Base-by-base conservation (phyloP, 2,888 invertebrate genomes). In the Eubasilissa splendida region DNA sequence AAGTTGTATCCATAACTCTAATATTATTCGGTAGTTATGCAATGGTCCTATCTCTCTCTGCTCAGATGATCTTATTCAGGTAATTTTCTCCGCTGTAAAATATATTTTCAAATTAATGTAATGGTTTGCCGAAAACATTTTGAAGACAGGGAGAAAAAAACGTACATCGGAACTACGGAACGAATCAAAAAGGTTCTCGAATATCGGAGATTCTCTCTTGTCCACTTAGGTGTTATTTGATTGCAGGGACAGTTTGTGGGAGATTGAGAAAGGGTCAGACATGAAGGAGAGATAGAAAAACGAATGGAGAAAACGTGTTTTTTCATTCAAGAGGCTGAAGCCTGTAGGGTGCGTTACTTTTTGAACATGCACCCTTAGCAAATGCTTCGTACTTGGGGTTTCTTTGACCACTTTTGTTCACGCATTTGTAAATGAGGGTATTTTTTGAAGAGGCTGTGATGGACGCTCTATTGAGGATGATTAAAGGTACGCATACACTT, bases 241-340 rank as follows among this genome's bases (percentile, higher is more conserved):
- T 82, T 80, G 76, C 66, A 76, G 58, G 65, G 76, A 66, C 12
- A 74, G 14, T 66, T 14, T 68, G 58, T 31, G 68, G 76, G 58
- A 74, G 60, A 12, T 50, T 31, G 42, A 14, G 63, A 53, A 52
- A 59, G 66, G 59, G 66, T 53, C 59, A 52, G 53, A 80, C 58
- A 33, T 7, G 42, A 59, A 31, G 56, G 76, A 71, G 60, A 80
- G 71, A 76, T 59, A 73, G 73, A 83, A 81, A 83, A 83, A 83
- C 80, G 83, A 83, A 83, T 83, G 83, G 83, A 81, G 65, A 80
- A 83, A 83, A 81, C 83, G 78, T 83, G 83, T 83, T 80, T 80
- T 81, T 83, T 80, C 80, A 80, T 81, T 80, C 77, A 77, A 79
- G 83, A 79, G 76, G 60, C 71, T 63, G 80, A 58, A 60, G 60